Percentiles rank a stretch among this genome's conserved stretches.
phyloP scores from a whole-genome alignment of 2,888 invertebrate genomes.

The Acleris emargana region DNA sequence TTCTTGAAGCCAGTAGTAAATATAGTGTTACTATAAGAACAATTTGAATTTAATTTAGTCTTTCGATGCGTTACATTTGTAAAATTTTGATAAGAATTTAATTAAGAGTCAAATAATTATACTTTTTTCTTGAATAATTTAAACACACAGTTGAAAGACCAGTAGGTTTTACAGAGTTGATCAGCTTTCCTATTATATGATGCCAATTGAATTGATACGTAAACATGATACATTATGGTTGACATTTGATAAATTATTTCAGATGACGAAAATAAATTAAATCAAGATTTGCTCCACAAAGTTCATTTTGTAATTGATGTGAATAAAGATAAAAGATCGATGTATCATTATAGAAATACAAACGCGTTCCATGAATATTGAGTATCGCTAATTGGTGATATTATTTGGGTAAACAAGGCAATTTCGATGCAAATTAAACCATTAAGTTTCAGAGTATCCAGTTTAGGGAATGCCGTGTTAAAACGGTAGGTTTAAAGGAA shows the following conservation, averaged over 20 bases:
- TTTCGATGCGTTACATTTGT: too few species aligned
- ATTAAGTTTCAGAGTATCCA: conserved; percentile 27
- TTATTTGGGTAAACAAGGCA: conserved; percentile 36
- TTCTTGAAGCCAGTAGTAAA: not conserved
- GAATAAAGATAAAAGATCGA: conserved; percentile 11
- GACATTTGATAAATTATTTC: not conserved
- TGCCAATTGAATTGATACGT: not conserved
- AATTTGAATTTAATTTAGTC: too few species aligned
- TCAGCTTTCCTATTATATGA: too few species aligned
- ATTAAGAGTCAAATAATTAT: too few species aligned
- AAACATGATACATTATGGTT: not conserved
- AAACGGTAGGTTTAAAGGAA: conserved; percentile 25
- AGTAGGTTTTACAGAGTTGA: too few species aligned
- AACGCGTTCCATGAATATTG: conserved; percentile 42
- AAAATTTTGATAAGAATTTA: too few species aligned
- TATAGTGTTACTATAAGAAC: not conserved
- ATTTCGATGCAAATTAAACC: conserved; percentile 40
- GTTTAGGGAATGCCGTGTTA: conserved; percentile 27
- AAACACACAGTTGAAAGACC: too few species aligned
- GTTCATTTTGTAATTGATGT: conserved; percentile 15
- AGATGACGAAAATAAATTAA: too few species aligned
- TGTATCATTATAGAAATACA: conserved; percentile 13
- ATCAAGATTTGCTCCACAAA: conserved; percentile 2
- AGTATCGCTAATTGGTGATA: conserved; percentile 41
- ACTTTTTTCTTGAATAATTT: too few species aligned